Evolutionary conservation across 2,113 vertebrate genomes (phyloP), one percentile per base, ranked within the genome.

Genomic region (Mustela nigripes): DNA sequence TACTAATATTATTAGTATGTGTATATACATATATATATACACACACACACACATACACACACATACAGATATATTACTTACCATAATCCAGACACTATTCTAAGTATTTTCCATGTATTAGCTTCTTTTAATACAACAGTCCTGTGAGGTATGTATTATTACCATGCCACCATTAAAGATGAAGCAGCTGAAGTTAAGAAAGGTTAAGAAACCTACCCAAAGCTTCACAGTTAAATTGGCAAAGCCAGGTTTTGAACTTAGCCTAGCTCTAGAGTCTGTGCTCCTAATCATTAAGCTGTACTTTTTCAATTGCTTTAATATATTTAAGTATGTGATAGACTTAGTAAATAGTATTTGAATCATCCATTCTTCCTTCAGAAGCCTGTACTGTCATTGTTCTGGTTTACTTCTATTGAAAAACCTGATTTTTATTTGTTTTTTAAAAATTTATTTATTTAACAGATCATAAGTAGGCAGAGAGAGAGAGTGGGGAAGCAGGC

Each of bases 201-300:
- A 26, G 31, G 21, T 78, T 62, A 76, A 83, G 60, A 45, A 84
- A 18, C 69, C 24, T 65, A 80, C 45, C 45, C 62, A 91, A n/a
- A 45, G 8, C 78, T 83, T 82, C 28, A 45, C n/a, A 50, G 39
- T 81, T 93, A 92, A 71, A 71, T 67, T 94, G 83, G 63, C 42
- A 89, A 76, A 92, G 28, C 24, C 16, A 82, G 67, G 39, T 80
- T 94, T 87, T 76, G 39, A 93, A 56, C 71, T 93, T 16, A 60
- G 14, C 69, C 31, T 78, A n/a, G 60, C 33, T 97, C 28, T 94
- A 60, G 58, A 85, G 65, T 73, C 63, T 95, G 48, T 95, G n/a
- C 22, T 80, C 45, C 63, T 39, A 48, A 53, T 45, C 50, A 22
- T 65, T 83, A 67, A 7, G 56, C 50, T 69, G 4, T 88, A 26